Evolutionary conservation across 2,888 invertebrate species (phyloP), one percentile per base, ranked within the genome.

Genomic region (Cloeon dipterum): DNA sequence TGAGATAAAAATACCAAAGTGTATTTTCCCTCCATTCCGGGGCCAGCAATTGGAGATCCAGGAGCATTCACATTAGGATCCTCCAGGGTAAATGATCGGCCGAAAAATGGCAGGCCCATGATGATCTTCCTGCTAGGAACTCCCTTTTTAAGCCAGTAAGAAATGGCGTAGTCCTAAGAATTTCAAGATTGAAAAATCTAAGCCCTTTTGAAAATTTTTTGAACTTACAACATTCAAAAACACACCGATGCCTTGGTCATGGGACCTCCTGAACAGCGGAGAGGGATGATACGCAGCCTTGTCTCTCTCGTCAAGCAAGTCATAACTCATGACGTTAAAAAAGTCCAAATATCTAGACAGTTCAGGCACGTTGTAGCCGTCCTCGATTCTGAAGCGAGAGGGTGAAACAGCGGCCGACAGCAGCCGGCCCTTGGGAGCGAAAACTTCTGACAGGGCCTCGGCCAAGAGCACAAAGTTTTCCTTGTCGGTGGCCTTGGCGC

Each of bases 101-200:
- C 88, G 48, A 88, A 88, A 0, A 85, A 83, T 1, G 86, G 86
- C 38, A 88, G 82, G 19, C 86, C 88, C 3, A 88, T 56, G 2
- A 86, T 74, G 10, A 88, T 54, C 59, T 88, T 88, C 44, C 73
- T 68, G 0, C 70, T 61, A 41, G 79, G 74, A 0, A 82, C 83
- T 3, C 86, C 86, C 46, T 68, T 67, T 49, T 76, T 70, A 25
- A 81, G 47, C 55, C 86, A 81, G 56, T 77, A 75, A 49, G 77
- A 74, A 34, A 89, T 74, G 1, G 88, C 82, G 54, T 75, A 76
- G 52, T 86, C 71, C 68, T 70, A 43, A 10, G 13, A 32, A 2
- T 32, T n/a, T n/a, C n/a, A n/a, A n/a, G n/a, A n/a, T n/a, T n/a
- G n/a, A n/a, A n/a, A n/a, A n/a, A n/a, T n/a, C n/a, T n/a, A n/a